Conservation (phyloP, 2,888 invertebrate species). For the Caenorhabditis parvicauda region DNA sequence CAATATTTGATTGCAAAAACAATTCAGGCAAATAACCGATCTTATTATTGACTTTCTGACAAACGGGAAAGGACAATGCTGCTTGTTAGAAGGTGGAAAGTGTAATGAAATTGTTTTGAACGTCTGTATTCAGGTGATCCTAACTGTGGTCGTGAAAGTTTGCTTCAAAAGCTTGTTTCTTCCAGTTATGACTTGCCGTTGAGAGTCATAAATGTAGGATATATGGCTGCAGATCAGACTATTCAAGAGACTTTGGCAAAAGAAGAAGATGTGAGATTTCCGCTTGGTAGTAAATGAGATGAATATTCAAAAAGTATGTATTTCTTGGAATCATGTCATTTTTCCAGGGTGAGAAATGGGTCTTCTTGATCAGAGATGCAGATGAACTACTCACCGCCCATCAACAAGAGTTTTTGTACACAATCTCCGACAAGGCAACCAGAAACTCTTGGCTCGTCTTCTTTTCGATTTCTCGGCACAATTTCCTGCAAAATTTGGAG, state of each 20-base stretch:
- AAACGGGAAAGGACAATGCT: conserved; percentile 22
- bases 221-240: conserved; percentile 17
- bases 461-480: conserved; percentile 18
- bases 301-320: too few species aligned
- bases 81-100: conserved; percentile 24
- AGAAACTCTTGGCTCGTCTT: conserved; percentile 23
- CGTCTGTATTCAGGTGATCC: conserved; percentile 9
- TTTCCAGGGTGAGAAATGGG: background rate
- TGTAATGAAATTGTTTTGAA: too few species aligned
- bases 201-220: conserved; percentile 22
- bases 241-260: conserved; percentile 16
- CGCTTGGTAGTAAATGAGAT: too few species aligned
- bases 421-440: conserved; percentile 25
- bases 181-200: conserved; percentile 4
- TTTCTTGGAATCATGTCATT: too few species aligned
- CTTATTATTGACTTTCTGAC: conserved; percentile 17
- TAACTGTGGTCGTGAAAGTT: conserved; percentile 18
- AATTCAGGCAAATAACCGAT: conserved; percentile 15
- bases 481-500: conserved; percentile 19
- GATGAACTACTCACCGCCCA: conserved; percentile 18
- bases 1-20: background rate
- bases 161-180: conserved; percentile 13
- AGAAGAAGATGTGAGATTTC: conserved; percentile 13
- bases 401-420: conserved; percentile 26
- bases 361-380: conserved; percentile 22